Evolutionary conservation across 2,797 vertebrate genomes (phyloP).

Genomic region (Acipenser ruthenus): DNA sequence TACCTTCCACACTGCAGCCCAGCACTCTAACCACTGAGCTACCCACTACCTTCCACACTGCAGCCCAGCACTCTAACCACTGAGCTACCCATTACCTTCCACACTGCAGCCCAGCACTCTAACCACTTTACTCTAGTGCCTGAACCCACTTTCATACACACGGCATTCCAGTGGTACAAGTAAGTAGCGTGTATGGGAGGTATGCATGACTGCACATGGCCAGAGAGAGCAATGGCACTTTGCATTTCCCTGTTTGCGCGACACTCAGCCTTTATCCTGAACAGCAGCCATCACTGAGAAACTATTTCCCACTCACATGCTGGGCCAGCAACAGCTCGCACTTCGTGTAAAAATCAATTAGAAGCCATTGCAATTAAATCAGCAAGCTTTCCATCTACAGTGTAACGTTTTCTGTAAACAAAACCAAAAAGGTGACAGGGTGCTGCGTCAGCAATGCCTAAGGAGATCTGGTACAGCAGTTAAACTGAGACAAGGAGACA

Average conservation of each 20-base stretch:
- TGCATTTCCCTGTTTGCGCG: neutral
- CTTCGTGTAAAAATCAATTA: constrained; percentile 47
- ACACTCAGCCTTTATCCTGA: neutral
- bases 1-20: too few relatives aligned
- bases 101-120: too few relatives aligned
- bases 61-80: too few relatives aligned
- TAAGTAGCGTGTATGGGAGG: too few relatives aligned
- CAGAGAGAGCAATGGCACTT: constrained; percentile 3
- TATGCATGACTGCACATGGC: too few relatives aligned
- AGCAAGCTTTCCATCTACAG: constrained; percentile 22
- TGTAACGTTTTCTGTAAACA: neutral
- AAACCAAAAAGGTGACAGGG: constrained; percentile 7
- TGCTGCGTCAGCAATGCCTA: constrained; percentile 2
- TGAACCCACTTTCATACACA: too few relatives aligned
- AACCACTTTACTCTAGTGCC: too few relatives aligned
- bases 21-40: too few relatives aligned
- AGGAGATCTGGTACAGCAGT: neutral
- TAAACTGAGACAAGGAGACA: neutral
- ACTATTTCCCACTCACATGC: constrained; percentile 15
- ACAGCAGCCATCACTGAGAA: constrained; percentile 1
- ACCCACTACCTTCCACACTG: too few relatives aligned
- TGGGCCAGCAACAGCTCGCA: constrained; percentile 25
- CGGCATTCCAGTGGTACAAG: too few relatives aligned
- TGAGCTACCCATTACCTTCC: too few relatives aligned
- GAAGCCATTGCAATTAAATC: constrained; percentile 52